phyloP scores from a whole-genome alignment of 2,888 invertebrate species.

The Coleophora flavipennella region DNA sequence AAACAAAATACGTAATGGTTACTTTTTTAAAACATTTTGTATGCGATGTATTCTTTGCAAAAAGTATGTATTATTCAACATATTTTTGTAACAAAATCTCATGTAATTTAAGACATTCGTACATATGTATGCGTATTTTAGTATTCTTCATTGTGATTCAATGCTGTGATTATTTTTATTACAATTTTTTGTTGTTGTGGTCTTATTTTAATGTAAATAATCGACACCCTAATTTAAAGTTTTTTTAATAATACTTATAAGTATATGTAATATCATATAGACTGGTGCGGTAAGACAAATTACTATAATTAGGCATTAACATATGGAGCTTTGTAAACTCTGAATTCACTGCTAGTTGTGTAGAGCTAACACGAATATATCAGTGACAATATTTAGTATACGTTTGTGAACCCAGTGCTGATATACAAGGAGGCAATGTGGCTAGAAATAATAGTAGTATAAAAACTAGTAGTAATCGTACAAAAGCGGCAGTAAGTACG shows the following conservation, averaged over 20 bases:
- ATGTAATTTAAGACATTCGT: conserved; percentile 32
- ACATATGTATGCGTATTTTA: conserved; percentile 19
- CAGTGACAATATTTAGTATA: too few species aligned
- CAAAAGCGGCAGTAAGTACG: too few species aligned
- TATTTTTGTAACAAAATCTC: conserved; percentile 60
- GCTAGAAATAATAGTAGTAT: too few species aligned
- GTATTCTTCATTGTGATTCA: conserved; percentile 42
- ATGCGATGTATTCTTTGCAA: too few species aligned
- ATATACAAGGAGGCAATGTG: too few species aligned
- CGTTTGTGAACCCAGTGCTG: too few species aligned
- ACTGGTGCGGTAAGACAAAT: conserved; percentile 39
- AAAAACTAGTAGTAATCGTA: too few species aligned
- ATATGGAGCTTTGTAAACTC: conserved; percentile 18
- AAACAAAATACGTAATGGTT: too few species aligned
- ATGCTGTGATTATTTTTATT: conserved; percentile 53
- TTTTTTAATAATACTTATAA: conserved; percentile 19
- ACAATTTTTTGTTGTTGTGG: conserved; percentile 20
- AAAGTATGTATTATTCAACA: conserved; percentile 56
- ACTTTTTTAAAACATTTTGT: too few species aligned
- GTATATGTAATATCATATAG: conserved; percentile 30
- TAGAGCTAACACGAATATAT: too few species aligned
- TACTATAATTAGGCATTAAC: conserved; percentile 9
- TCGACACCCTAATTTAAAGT: conserved; percentile 27
- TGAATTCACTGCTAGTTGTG: conserved; percentile 2
- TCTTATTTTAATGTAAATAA: conserved; percentile 11